A percentile compares a stretch with the other conserved stretches of the same genome.
These are phyloP conservation scores for Limosa lapponica DNA, from an alignment of 2,797 vertebrate species.

Conservation along the genomic window DNA sequence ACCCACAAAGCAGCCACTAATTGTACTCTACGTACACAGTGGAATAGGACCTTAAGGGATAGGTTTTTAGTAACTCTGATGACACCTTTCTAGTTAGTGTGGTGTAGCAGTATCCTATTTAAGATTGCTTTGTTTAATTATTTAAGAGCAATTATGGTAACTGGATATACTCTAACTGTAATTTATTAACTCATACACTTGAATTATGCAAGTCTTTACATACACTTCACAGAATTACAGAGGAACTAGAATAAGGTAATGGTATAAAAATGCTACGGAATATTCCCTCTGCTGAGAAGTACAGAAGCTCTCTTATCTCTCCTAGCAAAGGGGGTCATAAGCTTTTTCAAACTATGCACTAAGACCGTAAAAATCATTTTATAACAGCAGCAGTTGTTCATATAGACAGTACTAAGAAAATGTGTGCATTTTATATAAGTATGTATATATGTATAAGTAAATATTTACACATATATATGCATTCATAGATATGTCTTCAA, in stretches of 20 bases:
- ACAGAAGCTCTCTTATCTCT: not conserved
- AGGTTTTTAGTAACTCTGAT: slow-evolving; percentile 39
- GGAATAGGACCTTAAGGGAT: slow-evolving; percentile 21
- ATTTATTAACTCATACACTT: slow-evolving; percentile 69
- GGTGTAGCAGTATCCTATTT: slow-evolving; percentile 30
- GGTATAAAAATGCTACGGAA: not conserved
- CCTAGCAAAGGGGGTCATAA: not conserved
- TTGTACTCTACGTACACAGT: not conserved
- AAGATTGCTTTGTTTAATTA: slow-evolving; percentile 68
- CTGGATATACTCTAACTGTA: slow-evolving; percentile 48
- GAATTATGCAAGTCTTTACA: slow-evolving; percentile 52
- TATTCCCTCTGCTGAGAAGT: slow-evolving; percentile 35
- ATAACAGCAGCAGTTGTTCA: not conserved
- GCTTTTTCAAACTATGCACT: not conserved
- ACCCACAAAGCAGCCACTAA: slow-evolving; percentile 11
- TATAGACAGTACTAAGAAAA: not conserved
- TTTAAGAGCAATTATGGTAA: slow-evolving; percentile 58
- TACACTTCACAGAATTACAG: slow-evolving; percentile 41
- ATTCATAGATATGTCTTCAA: not conserved
- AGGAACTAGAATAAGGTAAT: slow-evolving; percentile 26
- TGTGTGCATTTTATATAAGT: not conserved
- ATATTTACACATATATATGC: not conserved
- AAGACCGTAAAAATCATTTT: not conserved
- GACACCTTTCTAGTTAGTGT: slow-evolving; percentile 40
- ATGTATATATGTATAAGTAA: not conserved